Evolutionary conservation across 2,797 vertebrate genomes (phyloP), one percentile per base, ranked within the genome.

Genomic region (Chrysocyon brachyurus): DNA sequence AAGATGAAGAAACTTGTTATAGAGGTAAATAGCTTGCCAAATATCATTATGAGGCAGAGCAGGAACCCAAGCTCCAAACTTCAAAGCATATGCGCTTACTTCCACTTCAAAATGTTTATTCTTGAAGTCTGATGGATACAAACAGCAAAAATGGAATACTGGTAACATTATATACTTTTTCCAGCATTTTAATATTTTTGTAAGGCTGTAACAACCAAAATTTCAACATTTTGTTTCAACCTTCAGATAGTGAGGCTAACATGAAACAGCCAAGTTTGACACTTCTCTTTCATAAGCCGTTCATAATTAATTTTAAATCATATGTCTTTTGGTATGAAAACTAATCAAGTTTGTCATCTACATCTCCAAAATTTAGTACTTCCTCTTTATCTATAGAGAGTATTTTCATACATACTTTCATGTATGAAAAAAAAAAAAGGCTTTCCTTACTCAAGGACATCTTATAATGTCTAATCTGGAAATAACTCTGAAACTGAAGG

Each of bases 231-330:
- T 33, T 78, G 36, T 12, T 84, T 83, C 57, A 56, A 57, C 52
- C 17, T 84, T 87, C 83, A 90, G 61, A 26, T 6, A 56, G 5
- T 17, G 31, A 63, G 16, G 26, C 40, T 90, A 79, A 59, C 21
- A 19, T 17, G 12, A 66, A 86, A 85, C 1, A 40, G 12, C 22
- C 56, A 70, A 40, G 2, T 12, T 61, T 31, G 16, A 90, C n/a
- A 26, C 7, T 77, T 63, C 66, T 33, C 59, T 81, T 79, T 82
- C 46, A 75, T n/a, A 75, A 89, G 17, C 19, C 57, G 8, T 16
- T 77, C 54, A 79, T 72, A 81, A 93, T 61, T 61, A 89, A 96
- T 85, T 93, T 16, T 75, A 57, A 70, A 68, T 75, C n/a, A 88
- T 33, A 57, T 36, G 54, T 9, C 14, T 86, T 88, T 61, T 88